A percentile compares a stretch with the other conserved stretches of the same genome.
These are phyloP conservation scores for Galleria mellonella DNA, from an alignment of 1,140 invertebrate species.

Conservation along the genomic window DNA sequence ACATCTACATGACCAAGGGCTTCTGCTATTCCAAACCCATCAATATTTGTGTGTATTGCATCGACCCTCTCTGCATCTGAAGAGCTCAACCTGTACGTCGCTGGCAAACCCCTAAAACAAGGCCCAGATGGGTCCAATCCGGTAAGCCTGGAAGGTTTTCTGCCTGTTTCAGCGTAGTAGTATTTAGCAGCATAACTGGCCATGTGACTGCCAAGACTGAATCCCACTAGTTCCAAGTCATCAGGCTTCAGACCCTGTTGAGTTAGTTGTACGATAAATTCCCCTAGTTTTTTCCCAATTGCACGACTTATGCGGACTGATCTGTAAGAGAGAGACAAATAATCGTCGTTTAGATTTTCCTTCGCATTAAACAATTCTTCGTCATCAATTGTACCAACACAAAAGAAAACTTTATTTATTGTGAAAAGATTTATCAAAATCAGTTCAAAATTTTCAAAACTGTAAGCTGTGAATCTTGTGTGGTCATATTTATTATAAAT, in stretches of 20 bases:
- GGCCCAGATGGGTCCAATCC: slow-evolving; percentile 81
- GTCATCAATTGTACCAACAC: no score
- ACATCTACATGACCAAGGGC: slow-evolving; percentile 82
- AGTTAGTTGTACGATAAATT: slow-evolving; percentile 41
- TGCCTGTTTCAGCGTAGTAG: slow-evolving; percentile 36
- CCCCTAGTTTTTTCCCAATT: slow-evolving; percentile 47
- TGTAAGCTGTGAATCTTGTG: no score
- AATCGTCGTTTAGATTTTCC: not conserved
- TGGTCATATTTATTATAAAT: no score
- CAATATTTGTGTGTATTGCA: slow-evolving; percentile 82
- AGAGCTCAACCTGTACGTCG: slow-evolving; percentile 69
- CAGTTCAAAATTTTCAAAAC: no score
- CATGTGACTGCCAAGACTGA: slow-evolving; percentile 51
- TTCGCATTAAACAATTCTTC: no score
- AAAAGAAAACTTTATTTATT: no score
- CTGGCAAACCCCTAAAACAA: slow-evolving; percentile 71
- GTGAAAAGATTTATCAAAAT: no score
- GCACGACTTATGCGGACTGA: slow-evolving; percentile 41
- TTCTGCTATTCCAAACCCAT: slow-evolving; percentile 80
- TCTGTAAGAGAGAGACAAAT: slow-evolving; percentile 25
- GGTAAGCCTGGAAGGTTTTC: slow-evolving; percentile 74
- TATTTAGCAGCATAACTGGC: slow-evolving; percentile 39
- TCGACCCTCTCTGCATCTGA: slow-evolving; percentile 77
- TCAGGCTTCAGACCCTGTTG: slow-evolving; percentile 38
- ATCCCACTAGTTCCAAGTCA: slow-evolving; percentile 47